Evolutionary conservation across 2,113 vertebrate genomes (phyloP), one percentile per base, ranked within the genome.

Genomic region (Brachyhypopomus gauderio): DNA sequence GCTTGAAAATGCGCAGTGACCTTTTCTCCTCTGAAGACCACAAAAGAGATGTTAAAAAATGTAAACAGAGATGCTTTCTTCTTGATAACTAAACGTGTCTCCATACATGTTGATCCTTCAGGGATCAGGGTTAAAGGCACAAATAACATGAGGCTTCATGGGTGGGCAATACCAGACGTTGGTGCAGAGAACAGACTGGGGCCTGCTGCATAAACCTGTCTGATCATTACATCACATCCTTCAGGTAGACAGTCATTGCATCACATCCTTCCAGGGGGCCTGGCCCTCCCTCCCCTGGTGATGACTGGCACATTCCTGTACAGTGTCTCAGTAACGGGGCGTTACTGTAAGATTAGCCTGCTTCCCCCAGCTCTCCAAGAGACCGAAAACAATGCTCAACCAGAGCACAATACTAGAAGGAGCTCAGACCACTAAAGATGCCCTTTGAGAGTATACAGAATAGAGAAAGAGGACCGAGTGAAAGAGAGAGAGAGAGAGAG

Each of bases 291-390:
- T 9, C 45, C 23, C 25, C 34, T 25, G 59, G 58, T n/a, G 36
- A 72, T 80, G 23, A 79, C 3, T 72, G 58, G 25, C 59, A 72
- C 38, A 55, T 64, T 64, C 70, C 20, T 64, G 22, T 36, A 71
- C 60, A 73, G 64, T 59, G 41, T 55, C 72, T 64, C 41, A 60
- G 69, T 56, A 64, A 64, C 55, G 70, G 59, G 41, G 62, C 30
- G 30, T 73, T 73, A 73, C 59, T 59, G 48, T 63, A 62, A 72
- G 25, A 48, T 71, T 52, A 72, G 38, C 23, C 78, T 11, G 36
- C 52, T 79, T 79, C 62, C 36, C 41, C 36, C 25, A 79, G 36
- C 67, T 41, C 22, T 71, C 14, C 38, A 48, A 79, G 62, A 56
- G 48, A 19, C 34, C 34, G 45, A 56, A 25, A 56, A 78, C 14